These are phyloP conservation scores for Atlantisia rogersi DNA, from an alignment of 2,113 vertebrate species.

Conservation along the genomic window DNA sequence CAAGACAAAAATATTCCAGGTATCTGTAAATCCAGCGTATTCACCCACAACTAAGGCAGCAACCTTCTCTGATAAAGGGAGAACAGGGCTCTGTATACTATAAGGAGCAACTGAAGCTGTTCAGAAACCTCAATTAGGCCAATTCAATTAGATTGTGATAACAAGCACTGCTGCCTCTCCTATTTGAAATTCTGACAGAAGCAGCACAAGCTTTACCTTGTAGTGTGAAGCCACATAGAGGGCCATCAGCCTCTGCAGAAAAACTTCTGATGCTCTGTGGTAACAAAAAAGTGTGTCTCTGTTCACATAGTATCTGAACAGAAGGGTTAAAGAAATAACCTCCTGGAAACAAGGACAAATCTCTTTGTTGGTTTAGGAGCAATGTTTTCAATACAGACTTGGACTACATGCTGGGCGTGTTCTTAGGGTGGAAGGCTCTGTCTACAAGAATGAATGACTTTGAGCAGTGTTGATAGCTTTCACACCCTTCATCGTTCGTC, in stretches of 20 bases:
- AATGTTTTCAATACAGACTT: background rate
- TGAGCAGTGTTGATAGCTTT: background rate
- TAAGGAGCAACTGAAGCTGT: background rate
- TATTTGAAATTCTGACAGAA: background rate
- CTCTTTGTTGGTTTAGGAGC: background rate
- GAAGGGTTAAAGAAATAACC: slow-evolving; percentile 72
- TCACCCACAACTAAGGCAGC: background rate
- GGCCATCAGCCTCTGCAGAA: slow-evolving; percentile 95
- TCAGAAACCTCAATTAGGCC: background rate
- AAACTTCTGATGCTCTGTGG: slow-evolving; percentile 94
- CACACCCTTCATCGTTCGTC: background rate
- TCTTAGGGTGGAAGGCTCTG: background rate
- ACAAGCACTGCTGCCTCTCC: background rate
- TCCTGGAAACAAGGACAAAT: background rate
- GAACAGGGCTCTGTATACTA: background rate
- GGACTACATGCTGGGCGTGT: background rate
- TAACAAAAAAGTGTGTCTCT: slow-evolving; percentile 98
- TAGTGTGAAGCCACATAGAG: slow-evolving; percentile 98
- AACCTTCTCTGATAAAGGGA: background rate
- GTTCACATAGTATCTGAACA: slow-evolving; percentile 92
- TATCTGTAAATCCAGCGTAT: background rate
- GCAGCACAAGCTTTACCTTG: slow-evolving; percentile 80
- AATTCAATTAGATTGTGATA: background rate
- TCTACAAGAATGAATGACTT: background rate
- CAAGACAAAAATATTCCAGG: background rate